phyloP scores from a whole-genome alignment of 2,797 vertebrate species.

The Thalassophryne amazonica region DNA sequence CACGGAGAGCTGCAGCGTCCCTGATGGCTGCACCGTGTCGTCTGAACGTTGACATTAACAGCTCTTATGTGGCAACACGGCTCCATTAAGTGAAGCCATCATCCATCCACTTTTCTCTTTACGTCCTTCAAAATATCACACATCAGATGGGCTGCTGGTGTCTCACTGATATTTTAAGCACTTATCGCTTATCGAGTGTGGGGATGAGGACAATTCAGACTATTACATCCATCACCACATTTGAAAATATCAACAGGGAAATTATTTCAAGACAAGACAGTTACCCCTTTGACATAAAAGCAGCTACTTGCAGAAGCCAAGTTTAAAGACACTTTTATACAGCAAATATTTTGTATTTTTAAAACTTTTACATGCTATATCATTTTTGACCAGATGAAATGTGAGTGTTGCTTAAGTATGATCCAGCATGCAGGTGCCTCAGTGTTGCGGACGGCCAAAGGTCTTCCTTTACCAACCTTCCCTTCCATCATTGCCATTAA shows the following conservation, averaged over 20 bases:
- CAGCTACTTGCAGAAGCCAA: no score
- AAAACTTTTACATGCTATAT: no score
- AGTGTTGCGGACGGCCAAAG: no score
- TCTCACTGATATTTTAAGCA: constrained; percentile 22
- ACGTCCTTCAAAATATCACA: constrained; percentile 23
- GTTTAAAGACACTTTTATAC: no score
- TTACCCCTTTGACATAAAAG: neutral
- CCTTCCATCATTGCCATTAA: no score
- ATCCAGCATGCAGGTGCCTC: no score
- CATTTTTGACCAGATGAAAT: no score
- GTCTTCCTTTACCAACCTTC: no score
- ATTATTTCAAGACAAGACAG: neutral
- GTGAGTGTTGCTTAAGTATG: no score
- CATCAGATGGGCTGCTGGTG: constrained; percentile 4
- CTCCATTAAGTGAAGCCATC: constrained; percentile 39
- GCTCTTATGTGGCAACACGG: constrained; percentile 17
- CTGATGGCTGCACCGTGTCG: constrained; percentile 21
- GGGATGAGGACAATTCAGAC: neutral
- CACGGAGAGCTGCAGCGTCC: constrained; percentile 8
- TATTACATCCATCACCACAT: neutral
- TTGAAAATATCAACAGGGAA: neutral
- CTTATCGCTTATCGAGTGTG: constrained; percentile 12
- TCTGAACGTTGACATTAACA: constrained; percentile 19
- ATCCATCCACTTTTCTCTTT: constrained; percentile 14
- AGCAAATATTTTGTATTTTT: no score